Percentiles rank a stretch among this genome's conserved stretches.
Evolutionary conservation across 2,113 vertebrate genomes (phyloP).

Genomic region (human): GRCh38 chr14:87209501-87210000

Average conservation of each 20-base stretch:
- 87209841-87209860: neutral
- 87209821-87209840: neutral
- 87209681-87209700: neutral
- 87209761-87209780: neutral
- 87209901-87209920: neutral
- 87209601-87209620: neutral
- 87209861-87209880: neutral
- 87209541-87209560: neutral
- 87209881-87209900: neutral
- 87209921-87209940: neutral
- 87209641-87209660: neutral
- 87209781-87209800: neutral
- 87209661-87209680: neutral
- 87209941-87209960: neutral
- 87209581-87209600: neutral
- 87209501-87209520: neutral
- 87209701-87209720: neutral
- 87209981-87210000: neutral
- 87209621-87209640: neutral
- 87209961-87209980: neutral
- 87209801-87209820: neutral
- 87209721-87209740: neutral
- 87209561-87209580: neutral
- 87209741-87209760: neutral
- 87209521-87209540: neutral